Percentiles rank a stretch among this genome's conserved stretches.
Evolutionary conservation across 1,140 invertebrate genomes (phyloP).

Genomic region (Drosophila nikananu): DNA sequence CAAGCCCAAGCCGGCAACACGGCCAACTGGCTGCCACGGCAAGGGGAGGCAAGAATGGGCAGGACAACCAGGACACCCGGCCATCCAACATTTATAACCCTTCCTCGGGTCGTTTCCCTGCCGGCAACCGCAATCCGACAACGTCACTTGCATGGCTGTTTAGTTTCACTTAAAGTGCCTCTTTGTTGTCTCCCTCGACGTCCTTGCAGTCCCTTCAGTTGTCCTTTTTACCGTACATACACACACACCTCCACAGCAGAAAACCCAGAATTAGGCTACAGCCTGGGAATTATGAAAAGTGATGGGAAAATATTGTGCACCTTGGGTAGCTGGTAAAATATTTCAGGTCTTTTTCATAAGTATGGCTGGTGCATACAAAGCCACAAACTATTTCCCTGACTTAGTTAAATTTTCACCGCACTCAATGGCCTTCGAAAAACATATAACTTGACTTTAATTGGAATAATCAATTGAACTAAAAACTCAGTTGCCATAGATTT

Average conservation of each 20-base stretch:
- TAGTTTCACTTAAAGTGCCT: slow-evolving; percentile 82
- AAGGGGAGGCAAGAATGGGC: slow-evolving; percentile 13
- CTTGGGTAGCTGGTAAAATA: slow-evolving; percentile 10
- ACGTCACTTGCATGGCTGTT: slow-evolving; percentile 80
- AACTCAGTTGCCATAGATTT: slow-evolving; percentile 20
- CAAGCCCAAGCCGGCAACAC: slow-evolving; percentile 68
- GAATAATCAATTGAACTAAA: slow-evolving; percentile 37
- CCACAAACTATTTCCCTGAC: slow-evolving; percentile 29
- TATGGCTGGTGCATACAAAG: not conserved
- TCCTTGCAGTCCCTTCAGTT: slow-evolving; percentile 24
- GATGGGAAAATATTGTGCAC: slow-evolving; percentile 28
- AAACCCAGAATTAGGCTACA: slow-evolving; percentile 29
- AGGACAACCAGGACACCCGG: slow-evolving; percentile 62
- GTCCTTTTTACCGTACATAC: slow-evolving; percentile 25
- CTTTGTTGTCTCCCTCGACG: slow-evolving; percentile 57
- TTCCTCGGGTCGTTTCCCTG: slow-evolving; percentile 14
- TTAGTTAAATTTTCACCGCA: slow-evolving; percentile 19
- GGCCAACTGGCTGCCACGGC: slow-evolving; percentile 65
- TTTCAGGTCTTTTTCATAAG: not conserved
- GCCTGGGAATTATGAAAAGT: slow-evolving; percentile 35
- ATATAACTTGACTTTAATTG: slow-evolving; percentile 28
- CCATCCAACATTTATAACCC: slow-evolving; percentile 52
- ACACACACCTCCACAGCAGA: not conserved
- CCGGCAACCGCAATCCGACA: slow-evolving; percentile 71
- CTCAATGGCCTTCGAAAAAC: slow-evolving; percentile 13